Evolutionary conservation across 2,113 vertebrate species (phyloP).

Genomic region (Hepsetus odoe): DNA sequence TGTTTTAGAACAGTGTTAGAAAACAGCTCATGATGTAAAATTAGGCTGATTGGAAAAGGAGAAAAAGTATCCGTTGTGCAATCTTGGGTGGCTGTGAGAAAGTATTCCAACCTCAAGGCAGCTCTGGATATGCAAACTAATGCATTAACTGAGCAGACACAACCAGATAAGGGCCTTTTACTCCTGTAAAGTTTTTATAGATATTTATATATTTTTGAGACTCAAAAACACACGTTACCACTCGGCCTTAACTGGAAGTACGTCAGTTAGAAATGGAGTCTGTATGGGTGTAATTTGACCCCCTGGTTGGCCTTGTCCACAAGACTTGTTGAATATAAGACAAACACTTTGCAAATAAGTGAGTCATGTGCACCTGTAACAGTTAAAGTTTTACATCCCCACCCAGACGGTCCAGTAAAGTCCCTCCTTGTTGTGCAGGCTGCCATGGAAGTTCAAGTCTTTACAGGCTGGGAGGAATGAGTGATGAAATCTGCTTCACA

Average conservation of each 20-base stretch:
- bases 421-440: constrained; percentile 9
- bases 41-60: background rate
- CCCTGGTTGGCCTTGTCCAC: background rate
- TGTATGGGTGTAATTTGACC: no score
- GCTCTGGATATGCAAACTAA: constrained; percentile 32
- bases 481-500: constrained; percentile 30
- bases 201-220: background rate
- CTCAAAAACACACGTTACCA: constrained; percentile 4
- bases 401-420: constrained; percentile 39
- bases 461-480: constrained; percentile 35
- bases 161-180: constrained; percentile 21
- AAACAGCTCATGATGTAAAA: background rate
- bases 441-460: constrained; percentile 29
- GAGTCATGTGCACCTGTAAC: constrained; percentile 35
- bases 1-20: background rate
- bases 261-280: no score
- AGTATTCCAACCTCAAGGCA: constrained; percentile 5
- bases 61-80: background rate
- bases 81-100: no score
- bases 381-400: constrained; percentile 38
- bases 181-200: background rate
- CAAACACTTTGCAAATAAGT: constrained; percentile 14
- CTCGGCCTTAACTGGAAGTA: background rate
- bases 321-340: background rate
- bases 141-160: constrained; percentile 30